Evolutionary conservation across 2,888 invertebrate genomes (phyloP), one percentile per base, ranked within the genome.

Genomic region (Pyrochroa serraticornis): DNA sequence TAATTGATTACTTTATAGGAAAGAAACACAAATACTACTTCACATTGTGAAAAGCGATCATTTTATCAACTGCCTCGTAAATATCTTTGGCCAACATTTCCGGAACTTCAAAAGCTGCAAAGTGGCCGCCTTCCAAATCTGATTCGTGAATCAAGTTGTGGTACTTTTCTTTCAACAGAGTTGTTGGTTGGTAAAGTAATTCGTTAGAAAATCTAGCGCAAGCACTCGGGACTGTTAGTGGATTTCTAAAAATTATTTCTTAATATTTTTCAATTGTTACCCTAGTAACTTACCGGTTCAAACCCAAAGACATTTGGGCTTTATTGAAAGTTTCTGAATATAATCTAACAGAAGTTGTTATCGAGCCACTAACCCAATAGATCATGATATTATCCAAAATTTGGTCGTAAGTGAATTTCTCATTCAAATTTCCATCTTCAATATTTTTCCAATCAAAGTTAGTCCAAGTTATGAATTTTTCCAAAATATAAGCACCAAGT

Each of bases 401-500:
- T 80, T 91, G 76, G 81, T 92, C 89, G 79, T 91, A 7, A 69
- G 87, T 72, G 83, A 85, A 91, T 64, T 85, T 85, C 54, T 83
- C 81, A 0, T 80, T 79, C 0, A 93, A 76, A 1, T 88, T 90
- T 5, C 91, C 92, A 67, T 92, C 89, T 0, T 80, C 74, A 22
- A 78, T 75, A 31, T 77, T 70, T 43, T 76, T 78, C 73, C 82
- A 82, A 0, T 78, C 74, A 0, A 74, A 72, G 73, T 87, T 83
- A 0, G 90, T 91, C 88, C 91, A 89, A 0, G 87, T 85, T 7
- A 88, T 87, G 79, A 93, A 95, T 76, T 95, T 96, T 71, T 97
- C 95, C 7, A 97, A 77, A 48, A 96, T 90, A 71, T 95, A 97
- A 0, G 92, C 92, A 0, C 94, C 94, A 55, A 97, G 78, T 0